A percentile compares a stretch with the other conserved stretches of the same genome.
These are phyloP conservation scores for Aegypius monachus DNA, from an alignment of 2,113 vertebrate species.

Conservation along the genomic window DNA sequence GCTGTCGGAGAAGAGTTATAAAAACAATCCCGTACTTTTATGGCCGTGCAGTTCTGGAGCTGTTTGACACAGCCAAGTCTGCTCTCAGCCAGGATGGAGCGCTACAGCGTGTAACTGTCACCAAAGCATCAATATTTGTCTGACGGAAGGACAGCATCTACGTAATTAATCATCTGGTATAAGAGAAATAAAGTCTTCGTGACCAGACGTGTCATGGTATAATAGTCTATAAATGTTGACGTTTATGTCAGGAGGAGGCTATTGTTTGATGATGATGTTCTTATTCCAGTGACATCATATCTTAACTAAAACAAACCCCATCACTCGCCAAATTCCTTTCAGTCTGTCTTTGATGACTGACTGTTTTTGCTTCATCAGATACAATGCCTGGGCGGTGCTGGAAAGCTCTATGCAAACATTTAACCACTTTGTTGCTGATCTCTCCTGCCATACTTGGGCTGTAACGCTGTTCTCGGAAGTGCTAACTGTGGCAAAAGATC, in stretches of 20 bases:
- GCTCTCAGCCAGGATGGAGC: background rate
- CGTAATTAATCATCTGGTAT: conserved; percentile 61
- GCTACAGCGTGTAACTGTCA: conserved; percentile 6
- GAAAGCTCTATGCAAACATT: background rate
- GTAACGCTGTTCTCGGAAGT: background rate
- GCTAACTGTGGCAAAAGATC: background rate
- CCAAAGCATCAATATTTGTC: background rate
- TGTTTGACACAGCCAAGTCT: background rate
- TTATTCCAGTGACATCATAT: conserved; percentile 39
- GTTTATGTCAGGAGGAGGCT: conserved; percentile 59
- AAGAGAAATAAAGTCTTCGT: conserved; percentile 55
- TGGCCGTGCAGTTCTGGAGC: background rate
- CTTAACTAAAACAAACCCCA: conserved; percentile 64
- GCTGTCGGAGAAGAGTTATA: background rate
- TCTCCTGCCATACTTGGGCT: background rate
- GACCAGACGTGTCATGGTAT: background rate
- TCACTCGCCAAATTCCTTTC: conserved; percentile 44
- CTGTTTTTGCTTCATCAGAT: background rate
- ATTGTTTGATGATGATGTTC: conserved; percentile 51
- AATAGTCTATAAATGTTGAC: conserved; percentile 62
- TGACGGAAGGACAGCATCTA: conserved; percentile 62
- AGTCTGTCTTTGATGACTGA: background rate
- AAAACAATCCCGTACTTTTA: background rate
- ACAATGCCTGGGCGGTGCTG: background rate
- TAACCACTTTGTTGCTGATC: background rate